Evolutionary conservation across 2,113 vertebrate species (phyloP).

Genomic region (Balaeniceps rex): DNA sequence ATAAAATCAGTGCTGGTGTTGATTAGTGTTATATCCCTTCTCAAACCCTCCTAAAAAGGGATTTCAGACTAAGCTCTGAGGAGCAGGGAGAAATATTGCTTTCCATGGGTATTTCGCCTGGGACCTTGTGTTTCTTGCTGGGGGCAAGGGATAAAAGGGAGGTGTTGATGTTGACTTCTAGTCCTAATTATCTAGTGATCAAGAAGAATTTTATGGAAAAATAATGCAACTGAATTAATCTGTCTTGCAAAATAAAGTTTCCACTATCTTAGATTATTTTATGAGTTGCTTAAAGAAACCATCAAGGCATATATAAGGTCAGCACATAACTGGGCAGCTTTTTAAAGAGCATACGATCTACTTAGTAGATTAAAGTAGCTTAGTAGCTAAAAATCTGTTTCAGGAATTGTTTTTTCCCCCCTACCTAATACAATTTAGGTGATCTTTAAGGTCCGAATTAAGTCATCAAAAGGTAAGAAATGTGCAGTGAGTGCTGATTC

Average conservation of each 20-base stretch:
- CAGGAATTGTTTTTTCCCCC: background rate
- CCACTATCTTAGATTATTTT: background rate
- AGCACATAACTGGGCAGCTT: background rate
- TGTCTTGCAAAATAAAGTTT: background rate
- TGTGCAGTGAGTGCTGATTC: background rate
- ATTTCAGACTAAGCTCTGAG: background rate
- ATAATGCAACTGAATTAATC: background rate
- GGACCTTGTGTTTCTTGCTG: background rate
- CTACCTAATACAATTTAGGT: background rate
- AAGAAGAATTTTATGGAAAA: background rate
- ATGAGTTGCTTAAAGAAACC: background rate
- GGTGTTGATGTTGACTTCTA: background rate
- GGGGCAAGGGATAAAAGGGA: background rate
- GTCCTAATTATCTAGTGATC: background rate
- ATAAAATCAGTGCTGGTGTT: background rate
- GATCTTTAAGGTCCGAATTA: background rate
- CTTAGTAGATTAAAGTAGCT: background rate
- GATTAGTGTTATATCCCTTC: background rate
- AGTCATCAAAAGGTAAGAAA: background rate
- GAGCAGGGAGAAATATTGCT: background rate
- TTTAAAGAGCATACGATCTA: background rate
- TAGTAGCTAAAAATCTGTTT: background rate
- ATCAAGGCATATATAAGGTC: background rate
- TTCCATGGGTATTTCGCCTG: background rate
- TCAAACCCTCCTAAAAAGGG: background rate